Evolutionary conservation across 2,797 vertebrate species (phyloP).

Genomic region (Sphenopsis melanotis): DNA sequence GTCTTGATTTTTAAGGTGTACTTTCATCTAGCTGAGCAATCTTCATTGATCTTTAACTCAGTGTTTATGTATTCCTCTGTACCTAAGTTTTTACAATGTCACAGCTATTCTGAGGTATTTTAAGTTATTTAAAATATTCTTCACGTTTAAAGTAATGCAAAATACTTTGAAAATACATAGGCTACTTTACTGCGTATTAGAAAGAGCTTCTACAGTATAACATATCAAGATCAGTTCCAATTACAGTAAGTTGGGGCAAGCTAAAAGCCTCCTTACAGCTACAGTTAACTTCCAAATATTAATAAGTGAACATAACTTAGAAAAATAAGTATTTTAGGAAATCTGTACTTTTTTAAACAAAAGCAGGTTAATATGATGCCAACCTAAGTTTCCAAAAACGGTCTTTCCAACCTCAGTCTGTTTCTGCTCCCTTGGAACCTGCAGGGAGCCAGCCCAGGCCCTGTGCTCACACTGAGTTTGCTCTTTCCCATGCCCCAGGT

Average conservation of each 20-base stretch:
- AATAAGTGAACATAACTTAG: background rate
- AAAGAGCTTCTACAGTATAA: background rate
- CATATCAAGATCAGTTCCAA: background rate
- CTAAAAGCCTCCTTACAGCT: background rate
- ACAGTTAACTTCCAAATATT: background rate
- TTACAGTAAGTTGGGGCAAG: background rate
- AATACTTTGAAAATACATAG: background rate
- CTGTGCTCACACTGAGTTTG: background rate
- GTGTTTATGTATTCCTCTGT: background rate
- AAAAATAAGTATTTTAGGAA: background rate
- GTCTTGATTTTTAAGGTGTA: background rate
- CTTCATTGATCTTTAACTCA: background rate
- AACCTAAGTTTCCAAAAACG: background rate
- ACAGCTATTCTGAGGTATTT: background rate
- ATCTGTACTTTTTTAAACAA: background rate
- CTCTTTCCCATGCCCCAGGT: slow-evolving; percentile 75
- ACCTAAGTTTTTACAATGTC: background rate
- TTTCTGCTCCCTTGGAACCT: background rate
- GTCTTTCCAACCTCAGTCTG: background rate
- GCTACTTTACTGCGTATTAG: background rate
- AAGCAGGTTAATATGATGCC: background rate
- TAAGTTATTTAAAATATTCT: background rate
- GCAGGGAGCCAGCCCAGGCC: background rate
- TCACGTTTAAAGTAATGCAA: background rate
- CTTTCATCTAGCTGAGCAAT: background rate